A percentile compares a stretch with the other conserved stretches of the same genome.
phyloP scores from a whole-genome alignment of 1,140 invertebrate species.

The Drosophila bocki region DNA sequence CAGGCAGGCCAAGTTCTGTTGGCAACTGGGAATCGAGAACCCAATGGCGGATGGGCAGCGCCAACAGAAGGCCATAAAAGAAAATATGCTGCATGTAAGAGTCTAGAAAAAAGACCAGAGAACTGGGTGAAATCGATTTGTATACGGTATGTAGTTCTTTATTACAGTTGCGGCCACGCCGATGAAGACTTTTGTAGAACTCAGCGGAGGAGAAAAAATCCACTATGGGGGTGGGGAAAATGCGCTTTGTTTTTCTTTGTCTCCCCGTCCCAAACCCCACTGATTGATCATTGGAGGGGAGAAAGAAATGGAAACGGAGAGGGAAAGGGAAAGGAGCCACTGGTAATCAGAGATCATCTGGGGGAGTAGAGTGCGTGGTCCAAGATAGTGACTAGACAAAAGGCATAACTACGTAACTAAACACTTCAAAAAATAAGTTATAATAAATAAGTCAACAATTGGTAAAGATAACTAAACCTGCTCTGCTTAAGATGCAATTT shows the following conservation, averaged over 20 bases:
- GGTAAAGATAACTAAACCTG: neutral
- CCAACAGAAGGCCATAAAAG: constrained; percentile 66
- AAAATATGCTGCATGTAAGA: constrained; percentile 70
- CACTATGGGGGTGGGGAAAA: constrained; percentile 26
- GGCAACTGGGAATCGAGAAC: constrained; percentile 20
- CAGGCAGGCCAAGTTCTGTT: constrained; percentile 14
- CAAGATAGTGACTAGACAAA: constrained; percentile 37
- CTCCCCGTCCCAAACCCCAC: neutral
- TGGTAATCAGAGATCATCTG: constrained; percentile 23
- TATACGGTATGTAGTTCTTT: constrained; percentile 64
- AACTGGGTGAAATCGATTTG: constrained; percentile 80
- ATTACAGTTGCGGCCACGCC: constrained; percentile 33
- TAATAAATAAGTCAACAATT: neutral
- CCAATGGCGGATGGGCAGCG: constrained; percentile 19
- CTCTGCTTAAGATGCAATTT: neutral
- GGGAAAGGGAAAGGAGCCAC: constrained; percentile 12
- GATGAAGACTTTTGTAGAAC: constrained; percentile 43
- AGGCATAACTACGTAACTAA: neutral
- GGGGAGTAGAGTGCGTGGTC: constrained; percentile 20
- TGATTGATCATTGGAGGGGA: constrained; percentile 33
- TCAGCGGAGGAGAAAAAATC: constrained; percentile 17
- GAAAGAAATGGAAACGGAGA: constrained; percentile 10
- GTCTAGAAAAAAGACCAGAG: constrained; percentile 27
- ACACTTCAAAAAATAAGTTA: neutral
- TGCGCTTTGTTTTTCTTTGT: constrained; percentile 32